Percentiles rank a stretch among this genome's conserved stretches.
Conservation (phyloP, 2,113 vertebrate genomes). For the Aegithalos caudatus region DNA sequence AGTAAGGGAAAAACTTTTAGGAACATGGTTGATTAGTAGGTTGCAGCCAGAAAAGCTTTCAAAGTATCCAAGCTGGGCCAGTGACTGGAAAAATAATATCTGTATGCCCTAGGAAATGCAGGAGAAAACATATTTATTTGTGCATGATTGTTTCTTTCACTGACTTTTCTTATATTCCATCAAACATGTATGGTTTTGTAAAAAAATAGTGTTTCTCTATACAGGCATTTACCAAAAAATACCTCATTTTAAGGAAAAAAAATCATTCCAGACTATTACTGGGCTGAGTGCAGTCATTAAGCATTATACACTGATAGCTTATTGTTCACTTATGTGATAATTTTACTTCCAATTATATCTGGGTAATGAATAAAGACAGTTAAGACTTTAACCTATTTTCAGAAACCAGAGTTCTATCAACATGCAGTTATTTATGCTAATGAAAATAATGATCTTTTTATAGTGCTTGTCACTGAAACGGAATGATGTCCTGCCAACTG, state of each 20-base stretch:
- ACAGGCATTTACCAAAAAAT: neutral
- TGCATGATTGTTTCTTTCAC: neutral
- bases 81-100: neutral
- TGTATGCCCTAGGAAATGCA: neutral
- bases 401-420: slow-evolving; percentile 64
- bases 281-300: slow-evolving; percentile 23
- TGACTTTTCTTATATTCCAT: neutral
- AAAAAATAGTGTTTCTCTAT: neutral
- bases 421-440: slow-evolving; percentile 72
- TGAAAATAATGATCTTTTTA: slow-evolving; percentile 74
- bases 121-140: neutral
- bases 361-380: slow-evolving; percentile 68
- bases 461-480: slow-evolving; percentile 64
- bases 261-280: neutral
- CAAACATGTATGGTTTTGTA: neutral
- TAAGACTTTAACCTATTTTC: slow-evolving; percentile 67
- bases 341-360: slow-evolving; percentile 63
- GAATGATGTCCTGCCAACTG: slow-evolving; percentile 69
- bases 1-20: neutral
- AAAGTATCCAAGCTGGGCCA: neutral
- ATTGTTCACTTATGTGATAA: slow-evolving; percentile 54
- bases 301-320: neutral
- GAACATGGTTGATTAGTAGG: neutral
- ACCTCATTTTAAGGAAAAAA: neutral
- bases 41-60: neutral